These are phyloP conservation scores for Notocelia uddmanniana DNA, from an alignment of 2,888 invertebrate genomes.

Conservation along the genomic window DNA sequence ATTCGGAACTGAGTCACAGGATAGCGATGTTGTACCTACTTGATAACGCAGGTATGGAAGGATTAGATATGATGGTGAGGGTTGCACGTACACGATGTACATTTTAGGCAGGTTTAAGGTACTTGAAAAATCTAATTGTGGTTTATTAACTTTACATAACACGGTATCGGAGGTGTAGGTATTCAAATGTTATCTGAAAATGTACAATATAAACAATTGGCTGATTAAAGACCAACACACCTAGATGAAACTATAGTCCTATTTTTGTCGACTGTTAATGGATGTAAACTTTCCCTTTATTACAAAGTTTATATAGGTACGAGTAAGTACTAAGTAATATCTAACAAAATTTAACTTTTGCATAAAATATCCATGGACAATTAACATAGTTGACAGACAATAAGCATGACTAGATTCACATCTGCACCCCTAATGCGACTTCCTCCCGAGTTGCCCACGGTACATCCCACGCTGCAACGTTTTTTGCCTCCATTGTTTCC, in stretches of 20 bases:
- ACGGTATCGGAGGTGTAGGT: not conserved
- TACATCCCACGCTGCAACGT: slow-evolving; percentile 57
- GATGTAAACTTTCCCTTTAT: not conserved
- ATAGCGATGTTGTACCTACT: slow-evolving; percentile 67
- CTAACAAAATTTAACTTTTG: not conserved
- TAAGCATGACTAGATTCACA: slow-evolving; percentile 4
- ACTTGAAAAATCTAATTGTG: not conserved
- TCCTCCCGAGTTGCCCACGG: slow-evolving; percentile 37
- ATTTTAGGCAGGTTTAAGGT: not conserved
- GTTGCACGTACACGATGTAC: slow-evolving; percentile 4
- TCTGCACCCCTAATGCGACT: slow-evolving; percentile 41
- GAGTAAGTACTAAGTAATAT: not conserved
- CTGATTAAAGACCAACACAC: not conserved
- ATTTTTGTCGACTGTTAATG: no score
- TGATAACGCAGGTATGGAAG: slow-evolving; percentile 62
- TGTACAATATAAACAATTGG: not conserved
- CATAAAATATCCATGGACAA: not conserved
- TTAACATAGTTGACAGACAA: not conserved
- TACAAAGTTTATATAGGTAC: not conserved
- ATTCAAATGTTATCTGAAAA: not conserved
- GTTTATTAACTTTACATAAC: not conserved
- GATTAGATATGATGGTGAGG: slow-evolving; percentile 38
- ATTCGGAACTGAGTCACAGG: slow-evolving; percentile 62
- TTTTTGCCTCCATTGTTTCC: slow-evolving; percentile 64
- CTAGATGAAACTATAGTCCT: no score